phyloP scores from a whole-genome alignment of 2,888 invertebrate genomes.

The Schrankia costaestrigalis region DNA sequence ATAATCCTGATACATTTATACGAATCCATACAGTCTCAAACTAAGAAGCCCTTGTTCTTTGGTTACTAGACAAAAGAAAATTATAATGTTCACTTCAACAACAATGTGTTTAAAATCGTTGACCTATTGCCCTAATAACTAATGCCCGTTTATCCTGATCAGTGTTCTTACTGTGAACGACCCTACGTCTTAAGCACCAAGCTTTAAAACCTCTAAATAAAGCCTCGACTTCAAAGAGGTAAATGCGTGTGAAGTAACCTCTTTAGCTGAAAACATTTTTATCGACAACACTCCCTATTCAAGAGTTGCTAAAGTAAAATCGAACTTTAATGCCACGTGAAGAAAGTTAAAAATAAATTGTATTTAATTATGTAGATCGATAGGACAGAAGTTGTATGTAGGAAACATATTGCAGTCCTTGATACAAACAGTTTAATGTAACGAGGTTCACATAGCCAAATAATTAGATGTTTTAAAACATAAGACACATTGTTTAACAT shows the following conservation, averaged over 20 bases:
- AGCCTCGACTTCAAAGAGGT: conserved; percentile 35
- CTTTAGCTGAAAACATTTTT: conserved; percentile 50
- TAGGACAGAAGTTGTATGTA: conserved; percentile 40
- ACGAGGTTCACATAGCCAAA: conserved; percentile 5
- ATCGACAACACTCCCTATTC: conserved; percentile 35
- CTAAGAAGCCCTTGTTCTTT: too few species aligned
- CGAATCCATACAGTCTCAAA: too few species aligned
- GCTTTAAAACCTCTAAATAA: conserved; percentile 38
- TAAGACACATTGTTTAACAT: too few species aligned
- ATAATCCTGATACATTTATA: too few species aligned
- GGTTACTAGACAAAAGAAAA: background rate
- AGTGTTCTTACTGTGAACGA: conserved; percentile 14
- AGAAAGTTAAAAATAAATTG: conserved; percentile 26
- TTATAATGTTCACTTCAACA: background rate
- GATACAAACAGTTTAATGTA: conserved; percentile 30
- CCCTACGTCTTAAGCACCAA: conserved; percentile 14
- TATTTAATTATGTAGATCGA: conserved; percentile 33
- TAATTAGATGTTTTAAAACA: too few species aligned
- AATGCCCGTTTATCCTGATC: too few species aligned
- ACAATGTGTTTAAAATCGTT: too few species aligned
- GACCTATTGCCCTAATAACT: too few species aligned
- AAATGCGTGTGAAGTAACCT: conserved; percentile 41
- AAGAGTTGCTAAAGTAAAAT: conserved; percentile 7
- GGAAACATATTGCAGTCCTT: conserved; percentile 36
- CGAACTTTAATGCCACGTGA: conserved; percentile 5